These are phyloP conservation scores for Scleropages formosus DNA, from an alignment of 2,797 vertebrate genomes.

Conservation along the genomic window DNA sequence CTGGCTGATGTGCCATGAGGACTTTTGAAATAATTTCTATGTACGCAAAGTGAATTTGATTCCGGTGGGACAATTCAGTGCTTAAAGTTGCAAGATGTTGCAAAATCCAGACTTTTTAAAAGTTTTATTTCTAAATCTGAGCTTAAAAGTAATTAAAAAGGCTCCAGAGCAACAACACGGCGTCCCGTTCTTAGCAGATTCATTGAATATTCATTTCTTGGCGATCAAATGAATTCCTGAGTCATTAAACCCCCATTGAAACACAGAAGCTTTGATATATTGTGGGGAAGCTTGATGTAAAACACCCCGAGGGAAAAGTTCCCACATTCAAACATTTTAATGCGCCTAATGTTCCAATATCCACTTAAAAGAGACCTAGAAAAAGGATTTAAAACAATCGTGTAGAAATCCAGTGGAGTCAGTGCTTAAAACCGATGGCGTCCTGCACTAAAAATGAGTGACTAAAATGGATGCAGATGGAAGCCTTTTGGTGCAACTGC, in stretches of 20 bases:
- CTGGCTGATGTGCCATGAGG: not conserved
- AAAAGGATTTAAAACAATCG: slow-evolving; percentile 6
- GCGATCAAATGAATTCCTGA: slow-evolving; percentile 52
- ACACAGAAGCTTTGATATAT: slow-evolving; percentile 9
- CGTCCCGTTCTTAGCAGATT: slow-evolving; percentile 58
- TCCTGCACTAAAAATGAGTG: not conserved
- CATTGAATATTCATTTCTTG: slow-evolving; percentile 66
- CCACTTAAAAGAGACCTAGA: not conserved
- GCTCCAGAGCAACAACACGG: slow-evolving; percentile 56
- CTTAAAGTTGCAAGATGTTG: not conserved
- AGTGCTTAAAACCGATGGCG: not conserved
- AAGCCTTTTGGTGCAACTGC: slow-evolving; percentile 37
- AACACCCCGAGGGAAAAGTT: slow-evolving; percentile 13
- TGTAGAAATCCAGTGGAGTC: slow-evolving; percentile 7
- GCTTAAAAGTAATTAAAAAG: slow-evolving; percentile 18
- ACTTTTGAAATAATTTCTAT: not conserved
- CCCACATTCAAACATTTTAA: slow-evolving; percentile 8
- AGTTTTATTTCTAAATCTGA: slow-evolving; percentile 16
- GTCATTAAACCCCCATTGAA: slow-evolving; percentile 44
- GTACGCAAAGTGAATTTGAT: not conserved
- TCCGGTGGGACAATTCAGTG: not conserved
- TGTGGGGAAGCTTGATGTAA: slow-evolving; percentile 20
- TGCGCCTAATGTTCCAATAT: slow-evolving; percentile 17
- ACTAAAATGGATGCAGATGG: not conserved
- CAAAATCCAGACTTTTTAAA: not conserved